Evolutionary conservation across 2,113 vertebrate genomes (phyloP).

Genomic region (Oreochromis tanganicae): DNA sequence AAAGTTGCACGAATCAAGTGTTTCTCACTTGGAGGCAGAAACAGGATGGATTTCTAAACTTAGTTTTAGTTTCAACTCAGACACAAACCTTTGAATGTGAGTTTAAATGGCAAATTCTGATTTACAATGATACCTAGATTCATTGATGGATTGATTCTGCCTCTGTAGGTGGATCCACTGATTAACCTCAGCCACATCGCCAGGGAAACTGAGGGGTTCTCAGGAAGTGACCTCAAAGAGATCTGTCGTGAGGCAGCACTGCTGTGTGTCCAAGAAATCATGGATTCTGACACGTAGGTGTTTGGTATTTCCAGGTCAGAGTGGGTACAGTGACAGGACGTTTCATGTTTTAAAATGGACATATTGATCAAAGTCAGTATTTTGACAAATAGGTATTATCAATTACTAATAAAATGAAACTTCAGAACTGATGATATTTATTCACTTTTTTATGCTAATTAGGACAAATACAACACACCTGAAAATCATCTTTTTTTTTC

Average conservation of each 20-base stretch:
- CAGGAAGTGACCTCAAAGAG: constrained; percentile 94
- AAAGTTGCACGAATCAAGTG: accelerated
- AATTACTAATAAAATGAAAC: background rate
- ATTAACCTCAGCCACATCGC: constrained; percentile 79
- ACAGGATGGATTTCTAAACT: background rate
- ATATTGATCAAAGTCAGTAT: too few relatives aligned
- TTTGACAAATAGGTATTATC: background rate
- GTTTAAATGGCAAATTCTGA: accelerated
- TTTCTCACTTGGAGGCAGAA: accelerated
- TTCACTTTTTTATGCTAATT: background rate
- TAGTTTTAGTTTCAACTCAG: background rate
- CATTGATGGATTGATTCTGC: background rate
- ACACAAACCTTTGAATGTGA: accelerated
- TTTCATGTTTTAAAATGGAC: background rate
- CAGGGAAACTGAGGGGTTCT: constrained; percentile 86
- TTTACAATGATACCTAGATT: background rate
- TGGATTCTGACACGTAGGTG: constrained; percentile 74
- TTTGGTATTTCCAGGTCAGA: background rate
- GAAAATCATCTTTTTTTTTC: accelerated
- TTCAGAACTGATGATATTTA: background rate
- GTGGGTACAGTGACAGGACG: background rate
- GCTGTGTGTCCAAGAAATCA: constrained; percentile 86
- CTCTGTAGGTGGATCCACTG: constrained; percentile 74
- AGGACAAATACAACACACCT: accelerated
- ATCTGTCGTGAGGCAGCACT: constrained; percentile 91